Evolutionary conservation across 2,888 invertebrate genomes (phyloP), one percentile per base, ranked within the genome.

Genomic region (Chamaedrilus cognettii): DNA sequence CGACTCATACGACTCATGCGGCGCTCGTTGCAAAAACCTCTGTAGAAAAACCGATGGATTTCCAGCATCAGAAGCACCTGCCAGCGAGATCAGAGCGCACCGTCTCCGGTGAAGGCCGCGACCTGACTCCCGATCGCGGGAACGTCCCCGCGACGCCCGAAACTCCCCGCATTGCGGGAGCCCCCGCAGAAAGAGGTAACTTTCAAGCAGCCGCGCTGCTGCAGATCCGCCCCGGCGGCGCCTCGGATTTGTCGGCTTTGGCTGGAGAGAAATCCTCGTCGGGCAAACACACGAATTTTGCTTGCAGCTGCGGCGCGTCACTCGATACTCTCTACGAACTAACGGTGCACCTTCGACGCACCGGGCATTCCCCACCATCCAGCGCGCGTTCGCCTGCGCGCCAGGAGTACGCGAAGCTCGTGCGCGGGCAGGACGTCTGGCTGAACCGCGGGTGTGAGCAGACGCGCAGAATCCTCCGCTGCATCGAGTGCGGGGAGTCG

Each of bases 401-500:
- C 33, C 65, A 28, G 70, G 81, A 82, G 65, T 81, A 80, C 70
- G 81, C 83, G 75, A 97, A 97, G 83, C 87, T 97, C 75, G 97
- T 97, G 1, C 89, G 97, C 26, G 97, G 97, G 1, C 97, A 97
- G 85, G 97, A 97, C 81, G 96, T 97, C 42, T 97, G 97, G 97
- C 85, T 97, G 74, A 96, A 96, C 32, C 96, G 96, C 83, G 96
- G 73, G 23, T 80, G 96, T 1, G 96, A 97, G 82, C 97, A 97
- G 85, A 97, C 97, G 19, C 87, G 95, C 65, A 95, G 97, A 86
- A 97, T 97, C 76, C 87, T 97, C 58, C 95, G 97, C 85, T 97
- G 97, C 83, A 97, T 97, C 94, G 96, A 96, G 94, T 97, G 97
- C 78, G 96, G 96, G 0, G 96, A 97, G 82, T 96, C 96, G 77